A percentile compares a stretch with the other conserved stretches of the same genome.
Evolutionary conservation across 2,888 invertebrate species (phyloP).

Genomic region (Agrilus cyanescens): DNA sequence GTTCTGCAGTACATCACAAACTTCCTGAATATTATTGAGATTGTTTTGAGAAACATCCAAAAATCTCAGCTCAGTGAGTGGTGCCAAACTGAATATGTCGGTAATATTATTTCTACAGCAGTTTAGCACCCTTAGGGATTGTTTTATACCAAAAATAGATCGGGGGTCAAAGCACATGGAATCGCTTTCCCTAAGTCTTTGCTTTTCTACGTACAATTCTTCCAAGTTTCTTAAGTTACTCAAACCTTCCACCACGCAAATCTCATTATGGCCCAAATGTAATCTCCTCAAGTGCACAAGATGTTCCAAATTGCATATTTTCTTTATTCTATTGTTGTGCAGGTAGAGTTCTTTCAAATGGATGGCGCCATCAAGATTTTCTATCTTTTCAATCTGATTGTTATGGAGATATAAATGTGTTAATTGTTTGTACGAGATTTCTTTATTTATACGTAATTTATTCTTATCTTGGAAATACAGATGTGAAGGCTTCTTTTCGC

Average conservation of each 20-base stretch:
- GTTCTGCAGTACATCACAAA: conserved; percentile 43
- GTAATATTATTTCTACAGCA: conserved; percentile 51
- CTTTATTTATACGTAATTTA: conserved; percentile 45
- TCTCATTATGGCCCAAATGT: conserved; percentile 58
- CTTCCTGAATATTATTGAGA: conserved; percentile 41
- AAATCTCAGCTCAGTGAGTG: conserved; percentile 41
- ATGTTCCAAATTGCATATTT: conserved; percentile 57
- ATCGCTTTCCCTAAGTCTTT: conserved; percentile 43
- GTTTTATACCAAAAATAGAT: conserved; percentile 45
- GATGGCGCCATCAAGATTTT: conserved; percentile 41
- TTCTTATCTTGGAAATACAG: conserved; percentile 47
- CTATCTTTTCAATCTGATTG: conserved; percentile 47
- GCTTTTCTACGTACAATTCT: conserved; percentile 59
- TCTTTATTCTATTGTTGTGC: conserved; percentile 68
- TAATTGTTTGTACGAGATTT: conserved; percentile 33
- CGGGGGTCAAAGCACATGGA: conserved; percentile 56
- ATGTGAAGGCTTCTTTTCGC: conserved; percentile 28
- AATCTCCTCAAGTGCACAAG: conserved; percentile 62
- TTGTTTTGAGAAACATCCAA: conserved; percentile 48
- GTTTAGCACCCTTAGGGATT: conserved; percentile 45
- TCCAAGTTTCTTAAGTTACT: conserved; percentile 46
- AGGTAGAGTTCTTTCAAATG: conserved; percentile 56
- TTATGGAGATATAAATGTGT: conserved; percentile 50
- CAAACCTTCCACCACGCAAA: conserved; percentile 58
- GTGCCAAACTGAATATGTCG: conserved; percentile 41